Percentiles rank a stretch among this genome's conserved stretches.
Evolutionary conservation across 2,888 invertebrate species (phyloP).

Genomic region (Caradrina clavipalpis): DNA sequence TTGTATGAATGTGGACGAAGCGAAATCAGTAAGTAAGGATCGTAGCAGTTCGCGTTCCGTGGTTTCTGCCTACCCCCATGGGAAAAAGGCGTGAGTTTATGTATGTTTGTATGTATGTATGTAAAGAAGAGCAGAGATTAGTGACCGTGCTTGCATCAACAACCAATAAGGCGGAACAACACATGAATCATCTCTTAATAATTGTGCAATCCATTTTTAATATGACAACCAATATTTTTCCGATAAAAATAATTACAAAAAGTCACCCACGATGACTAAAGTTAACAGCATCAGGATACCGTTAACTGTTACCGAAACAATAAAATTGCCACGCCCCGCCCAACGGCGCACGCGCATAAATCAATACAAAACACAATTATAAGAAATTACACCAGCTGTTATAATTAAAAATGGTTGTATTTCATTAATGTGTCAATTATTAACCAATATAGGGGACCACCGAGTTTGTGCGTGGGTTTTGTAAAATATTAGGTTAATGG

Average conservation of each 20-base stretch:
- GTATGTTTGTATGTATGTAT: too few species aligned
- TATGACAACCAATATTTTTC: constrained; percentile 37
- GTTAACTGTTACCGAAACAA: constrained; percentile 81
- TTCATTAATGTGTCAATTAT: constrained; percentile 82
- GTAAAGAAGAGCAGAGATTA: too few species aligned
- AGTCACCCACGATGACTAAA: constrained; percentile 47
- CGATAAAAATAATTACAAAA: constrained; percentile 49
- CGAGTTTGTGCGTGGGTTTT: constrained; percentile 62
- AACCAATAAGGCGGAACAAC: neutral
- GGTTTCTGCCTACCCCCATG: too few species aligned
- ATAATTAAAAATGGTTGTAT: constrained; percentile 85
- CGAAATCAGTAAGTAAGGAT: too few species aligned
- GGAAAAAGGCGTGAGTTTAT: too few species aligned
- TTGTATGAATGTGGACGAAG: too few species aligned
- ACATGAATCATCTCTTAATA: constrained; percentile 13
- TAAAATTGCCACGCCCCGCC: constrained; percentile 82
- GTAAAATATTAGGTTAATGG: neutral
- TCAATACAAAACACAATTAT: constrained; percentile 87
- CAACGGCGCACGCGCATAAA: constrained; percentile 79
- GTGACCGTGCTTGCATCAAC: neutral
- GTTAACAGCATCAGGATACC: constrained; percentile 60
- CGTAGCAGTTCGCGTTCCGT: too few species aligned
- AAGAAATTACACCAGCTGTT: constrained; percentile 79
- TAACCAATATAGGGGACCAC: constrained; percentile 86
- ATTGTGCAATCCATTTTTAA: constrained; percentile 45